These are phyloP conservation scores for sheep (Ovis aries) DNA, from an alignment of 2,113 vertebrate species.

Conservation along the genomic window ARS-UI_Ramb_v3.0 NC_056055.1:35917501-35918000, in stretches of 20 bases:
- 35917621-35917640: neutral
- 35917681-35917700: neutral
- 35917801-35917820: neutral
- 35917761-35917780: neutral
- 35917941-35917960: neutral
- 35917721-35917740: neutral
- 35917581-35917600: neutral
- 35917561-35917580: neutral
- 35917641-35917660: neutral
- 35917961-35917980: neutral
- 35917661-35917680: neutral
- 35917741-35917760: neutral
- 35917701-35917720: neutral
- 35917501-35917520: neutral
- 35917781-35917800: neutral
- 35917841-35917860: neutral
- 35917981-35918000: neutral
- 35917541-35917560: slow-evolving; percentile 1
- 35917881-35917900: neutral
- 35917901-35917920: neutral
- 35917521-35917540: neutral
- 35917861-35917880: neutral
- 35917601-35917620: neutral
- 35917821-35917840: slow-evolving; percentile 3
- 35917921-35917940: slow-evolving; percentile 14